phyloP scores from a whole-genome alignment of 2,888 invertebrate genomes.

The Cataglyphis livida region DNA sequence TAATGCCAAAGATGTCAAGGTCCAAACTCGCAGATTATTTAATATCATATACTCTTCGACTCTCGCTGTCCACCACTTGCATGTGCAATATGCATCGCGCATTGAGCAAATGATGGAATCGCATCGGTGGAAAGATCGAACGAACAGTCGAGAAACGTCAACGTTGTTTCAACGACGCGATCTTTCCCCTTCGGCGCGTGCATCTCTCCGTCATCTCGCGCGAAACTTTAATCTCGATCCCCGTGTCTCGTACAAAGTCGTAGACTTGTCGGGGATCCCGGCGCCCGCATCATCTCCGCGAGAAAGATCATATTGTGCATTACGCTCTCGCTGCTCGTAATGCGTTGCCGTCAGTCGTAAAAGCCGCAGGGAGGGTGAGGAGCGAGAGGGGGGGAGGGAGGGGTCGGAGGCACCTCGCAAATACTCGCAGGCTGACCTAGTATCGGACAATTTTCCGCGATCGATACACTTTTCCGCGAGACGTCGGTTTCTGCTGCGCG shows the following conservation, averaged over 20 bases:
- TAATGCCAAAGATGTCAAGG: background rate
- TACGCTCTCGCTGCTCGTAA: background rate
- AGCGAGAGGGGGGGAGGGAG: background rate
- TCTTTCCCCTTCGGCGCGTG: background rate
- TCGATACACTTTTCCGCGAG: constrained; percentile 72
- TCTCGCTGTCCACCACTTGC: background rate
- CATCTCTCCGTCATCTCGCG: background rate
- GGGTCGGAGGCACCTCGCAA: constrained; percentile 61
- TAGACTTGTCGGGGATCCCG: background rate
- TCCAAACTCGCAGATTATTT: constrained; percentile 26
- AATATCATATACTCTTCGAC: background rate
- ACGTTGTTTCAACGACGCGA: background rate
- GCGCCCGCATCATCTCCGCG: constrained; percentile 1
- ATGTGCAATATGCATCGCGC: background rate
- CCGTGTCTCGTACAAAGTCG: background rate
- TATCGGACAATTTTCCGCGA: constrained; percentile 75
- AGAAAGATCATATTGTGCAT: background rate
- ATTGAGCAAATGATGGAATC: background rate
- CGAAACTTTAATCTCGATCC: background rate
- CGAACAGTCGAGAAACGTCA: background rate
- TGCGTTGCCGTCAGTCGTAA: background rate
- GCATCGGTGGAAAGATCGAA: background rate
- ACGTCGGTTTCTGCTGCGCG: constrained; percentile 54
- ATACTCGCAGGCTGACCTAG: constrained; percentile 72
- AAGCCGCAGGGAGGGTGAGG: background rate